Conservation (phyloP, 2,797 vertebrate species). For the Merluccius polli region DNA sequence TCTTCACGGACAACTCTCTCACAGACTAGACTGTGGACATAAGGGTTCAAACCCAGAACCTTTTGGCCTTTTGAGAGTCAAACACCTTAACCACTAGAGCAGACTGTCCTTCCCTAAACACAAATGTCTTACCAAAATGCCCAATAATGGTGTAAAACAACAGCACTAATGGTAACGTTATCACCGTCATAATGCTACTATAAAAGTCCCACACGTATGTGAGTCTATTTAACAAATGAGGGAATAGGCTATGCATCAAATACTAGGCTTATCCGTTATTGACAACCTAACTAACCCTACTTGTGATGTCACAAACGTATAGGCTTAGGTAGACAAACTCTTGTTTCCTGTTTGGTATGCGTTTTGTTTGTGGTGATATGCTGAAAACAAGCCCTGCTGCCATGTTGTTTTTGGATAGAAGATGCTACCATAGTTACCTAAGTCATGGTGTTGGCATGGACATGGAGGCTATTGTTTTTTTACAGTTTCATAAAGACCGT, state of each 20-base stretch:
- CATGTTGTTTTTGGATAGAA: neutral
- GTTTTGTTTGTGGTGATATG: neutral
- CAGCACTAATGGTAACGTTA: neutral
- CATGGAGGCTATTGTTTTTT: neutral
- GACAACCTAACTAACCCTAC: too few relatives aligned
- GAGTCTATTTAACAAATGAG: too few relatives aligned
- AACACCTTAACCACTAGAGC: neutral
- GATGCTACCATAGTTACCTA: neutral
- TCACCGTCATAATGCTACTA: neutral
- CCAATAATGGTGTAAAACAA: neutral
- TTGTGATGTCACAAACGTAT: too few relatives aligned
- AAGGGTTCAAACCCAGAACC: neutral
- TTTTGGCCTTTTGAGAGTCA: neutral
- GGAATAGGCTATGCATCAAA: too few relatives aligned
- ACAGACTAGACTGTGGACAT: neutral
- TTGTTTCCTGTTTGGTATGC: neutral
- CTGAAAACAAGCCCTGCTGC: neutral
- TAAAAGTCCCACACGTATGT: neutral
- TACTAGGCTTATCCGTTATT: too few relatives aligned
- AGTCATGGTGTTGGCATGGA: neutral
- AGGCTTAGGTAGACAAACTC: neutral
- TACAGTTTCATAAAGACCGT: neutral
- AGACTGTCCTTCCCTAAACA: neutral
- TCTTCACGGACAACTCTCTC: neutral
- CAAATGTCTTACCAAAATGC: neutral